Evolutionary conservation across 2,888 invertebrate species (phyloP), one percentile per base, ranked within the genome.

Genomic region (Lasioglossum figueresi): DNA sequence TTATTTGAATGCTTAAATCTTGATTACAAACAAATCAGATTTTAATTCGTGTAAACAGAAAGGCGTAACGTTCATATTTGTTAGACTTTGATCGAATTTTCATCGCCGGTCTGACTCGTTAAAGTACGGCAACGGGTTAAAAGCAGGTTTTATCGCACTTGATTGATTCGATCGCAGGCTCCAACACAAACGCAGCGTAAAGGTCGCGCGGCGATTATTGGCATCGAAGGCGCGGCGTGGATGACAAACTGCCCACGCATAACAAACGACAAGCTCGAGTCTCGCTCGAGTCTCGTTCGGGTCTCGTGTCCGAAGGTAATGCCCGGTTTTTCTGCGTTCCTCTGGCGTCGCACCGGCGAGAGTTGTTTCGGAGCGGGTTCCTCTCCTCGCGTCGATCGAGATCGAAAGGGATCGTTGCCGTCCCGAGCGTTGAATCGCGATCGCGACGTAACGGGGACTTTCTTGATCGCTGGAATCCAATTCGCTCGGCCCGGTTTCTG

Each of bases 141-240:
- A 43, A 43, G 43, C 52, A 52, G 52, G 23, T 52, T 52, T 52
- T 52, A 52, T 52, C 8, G 8, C 52, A 8, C 52, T 52, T 23
- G 52, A 23, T 52, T n/a, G 23, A 23, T 23, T 10, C 52, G 52
- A 52, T 52, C 52, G 23, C 52, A 10, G 23, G 52, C 8, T 52
- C 52, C 52, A n/a, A 52, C 23, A n/a, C 23, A 52, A 52, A 23
- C 52, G 52, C 23, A n/a, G 52, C 52, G 23, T 71, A 85, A 86
- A 86, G 80, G 86, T 85, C 85, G 81, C 85, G 82, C 59, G 81
- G 77, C 68, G 81, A 83, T 82, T 79, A 74, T 76, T 56, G n/a
- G 66, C 71, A 12, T 23, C 68, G 84, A 74, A 82, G 85, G 79
- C 79, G 63, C 78, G n/a, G 37, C 45, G 66, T 48, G 37, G 59